A percentile compares a stretch with the other conserved stretches of the same genome.
Conservation (phyloP, 2,888 invertebrate species). For the Proisotoma minuta region DNA sequence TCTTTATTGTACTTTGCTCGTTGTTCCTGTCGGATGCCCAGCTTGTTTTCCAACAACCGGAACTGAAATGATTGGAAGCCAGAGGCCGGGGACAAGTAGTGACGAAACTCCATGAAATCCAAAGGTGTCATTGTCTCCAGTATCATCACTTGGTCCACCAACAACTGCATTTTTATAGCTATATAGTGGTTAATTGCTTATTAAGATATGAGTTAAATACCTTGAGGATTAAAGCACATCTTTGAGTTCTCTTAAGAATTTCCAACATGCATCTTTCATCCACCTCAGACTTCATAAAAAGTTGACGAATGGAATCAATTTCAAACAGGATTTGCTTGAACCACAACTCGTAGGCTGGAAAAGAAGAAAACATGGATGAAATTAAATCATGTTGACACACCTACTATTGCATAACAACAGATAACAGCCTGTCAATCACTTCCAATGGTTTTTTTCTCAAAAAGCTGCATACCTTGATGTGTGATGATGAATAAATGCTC, state of each 20-base stretch:
- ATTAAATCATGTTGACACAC: not conserved
- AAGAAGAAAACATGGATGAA: slow-evolving; percentile 15
- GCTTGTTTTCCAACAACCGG: slow-evolving; percentile 89
- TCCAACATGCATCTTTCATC: slow-evolving; percentile 90
- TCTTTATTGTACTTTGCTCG: slow-evolving; percentile 91
- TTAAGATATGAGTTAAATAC: too few species aligned
- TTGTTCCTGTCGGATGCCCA: slow-evolving; percentile 68
- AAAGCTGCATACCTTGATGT: slow-evolving; percentile 74
- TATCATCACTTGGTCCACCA: slow-evolving; percentile 95
- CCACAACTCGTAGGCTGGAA: slow-evolving; percentile 94
- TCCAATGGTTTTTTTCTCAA: not conserved
- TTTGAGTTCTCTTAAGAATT: slow-evolving; percentile 82
- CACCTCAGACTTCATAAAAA: slow-evolving; percentile 66
- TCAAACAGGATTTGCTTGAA: slow-evolving; percentile 99
- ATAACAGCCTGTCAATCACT: too few species aligned
- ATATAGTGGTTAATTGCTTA: slow-evolving; percentile 1
- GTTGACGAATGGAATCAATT: slow-evolving; percentile 80
- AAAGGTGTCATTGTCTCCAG: slow-evolving; percentile 98
- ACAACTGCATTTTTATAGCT: slow-evolving; percentile 60
- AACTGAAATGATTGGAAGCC: slow-evolving; percentile 98
- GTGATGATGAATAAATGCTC: slow-evolving; percentile 96
- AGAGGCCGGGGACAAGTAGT: slow-evolving; percentile 87
- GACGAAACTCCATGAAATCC: slow-evolving; percentile 96
- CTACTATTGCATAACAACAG: too few species aligned
- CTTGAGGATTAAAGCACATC: slow-evolving; percentile 87